phyloP scores from a whole-genome alignment of 2,113 vertebrate genomes.

The Perca fluviatilis region DNA sequence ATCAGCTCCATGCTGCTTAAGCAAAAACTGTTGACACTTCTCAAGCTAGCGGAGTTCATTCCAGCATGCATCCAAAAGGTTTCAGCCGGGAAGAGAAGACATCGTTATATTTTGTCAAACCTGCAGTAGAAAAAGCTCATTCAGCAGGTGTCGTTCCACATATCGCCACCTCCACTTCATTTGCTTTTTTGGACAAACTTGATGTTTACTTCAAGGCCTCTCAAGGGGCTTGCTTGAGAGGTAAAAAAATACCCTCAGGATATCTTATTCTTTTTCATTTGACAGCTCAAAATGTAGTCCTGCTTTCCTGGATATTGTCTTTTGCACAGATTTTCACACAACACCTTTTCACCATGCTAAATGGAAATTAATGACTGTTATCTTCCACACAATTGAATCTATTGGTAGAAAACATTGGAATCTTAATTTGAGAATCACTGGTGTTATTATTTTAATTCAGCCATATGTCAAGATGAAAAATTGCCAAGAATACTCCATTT shows the following conservation, averaged over 20 bases:
- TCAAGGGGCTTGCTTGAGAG: constrained; percentile 33
- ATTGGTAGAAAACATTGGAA: constrained; percentile 34
- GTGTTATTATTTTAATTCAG: constrained; percentile 52
- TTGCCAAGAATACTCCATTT: constrained; percentile 38
- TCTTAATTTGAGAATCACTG: constrained; percentile 43
- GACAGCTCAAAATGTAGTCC: constrained; percentile 49
- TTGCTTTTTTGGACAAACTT: constrained; percentile 50
- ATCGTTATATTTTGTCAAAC: constrained; percentile 36
- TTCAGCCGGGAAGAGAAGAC: constrained; percentile 15
- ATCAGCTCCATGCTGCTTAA: constrained; percentile 58
- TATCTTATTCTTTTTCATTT: constrained; percentile 58
- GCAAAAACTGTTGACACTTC: constrained; percentile 52
- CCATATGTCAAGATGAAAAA: constrained; percentile 56
- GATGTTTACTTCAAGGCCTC: constrained; percentile 53
- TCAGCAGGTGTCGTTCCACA: constrained; percentile 56
- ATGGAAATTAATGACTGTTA: constrained; percentile 67
- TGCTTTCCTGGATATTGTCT: constrained; percentile 25
- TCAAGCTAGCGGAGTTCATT: constrained; percentile 55
- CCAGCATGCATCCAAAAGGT: constrained; percentile 9
- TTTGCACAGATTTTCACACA: constrained; percentile 19
- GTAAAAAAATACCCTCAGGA: constrained; percentile 42
- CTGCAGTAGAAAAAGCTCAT: constrained; percentile 35
- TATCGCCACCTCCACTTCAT: constrained; percentile 29
- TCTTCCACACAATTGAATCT: constrained; percentile 57
- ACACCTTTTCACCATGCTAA: constrained; percentile 18